These are phyloP conservation scores for Chrysomallon squamiferum DNA, from an alignment of 1,140 invertebrate genomes.

Conservation along the genomic window DNA sequence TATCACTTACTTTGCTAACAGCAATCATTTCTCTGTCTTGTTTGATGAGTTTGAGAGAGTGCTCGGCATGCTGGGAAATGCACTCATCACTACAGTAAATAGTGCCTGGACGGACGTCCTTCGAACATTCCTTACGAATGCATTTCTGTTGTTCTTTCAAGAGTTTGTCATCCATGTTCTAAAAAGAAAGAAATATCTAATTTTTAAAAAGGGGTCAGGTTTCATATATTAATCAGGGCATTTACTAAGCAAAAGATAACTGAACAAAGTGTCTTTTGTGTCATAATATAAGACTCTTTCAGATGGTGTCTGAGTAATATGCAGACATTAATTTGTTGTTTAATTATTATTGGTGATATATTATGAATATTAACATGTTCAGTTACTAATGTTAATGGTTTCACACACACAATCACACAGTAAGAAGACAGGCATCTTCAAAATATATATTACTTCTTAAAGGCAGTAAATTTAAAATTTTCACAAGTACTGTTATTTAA, in stretches of 20 bases:
- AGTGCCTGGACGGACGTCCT: slow-evolving; percentile 70
- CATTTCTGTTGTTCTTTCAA: slow-evolving; percentile 24
- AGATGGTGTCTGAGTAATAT: no score
- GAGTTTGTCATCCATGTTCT: not conserved
- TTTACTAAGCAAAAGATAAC: not conserved
- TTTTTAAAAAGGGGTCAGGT: not conserved
- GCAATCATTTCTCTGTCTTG: slow-evolving; percentile 38
- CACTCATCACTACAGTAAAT: slow-evolving; percentile 87
- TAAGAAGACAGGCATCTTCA: no score
- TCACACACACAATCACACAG: no score
- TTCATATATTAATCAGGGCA: not conserved
- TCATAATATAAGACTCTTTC: no score
- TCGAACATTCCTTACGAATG: slow-evolving; percentile 54
- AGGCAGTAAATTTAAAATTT: no score
- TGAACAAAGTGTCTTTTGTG: not conserved
- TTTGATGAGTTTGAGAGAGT: slow-evolving; percentile 67
- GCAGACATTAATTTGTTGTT: no score
- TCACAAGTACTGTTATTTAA: no score
- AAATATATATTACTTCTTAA: no score
- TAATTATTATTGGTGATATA: no score
- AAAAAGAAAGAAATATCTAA: not conserved
- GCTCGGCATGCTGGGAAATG: slow-evolving; percentile 82
- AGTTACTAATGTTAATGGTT: no score
- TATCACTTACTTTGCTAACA: slow-evolving; percentile 32
- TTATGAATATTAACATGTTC: no score